These are phyloP conservation scores for Scaptomyza pallida DNA, from an alignment of 1,140 invertebrate genomes.

Conservation along the genomic window DNA sequence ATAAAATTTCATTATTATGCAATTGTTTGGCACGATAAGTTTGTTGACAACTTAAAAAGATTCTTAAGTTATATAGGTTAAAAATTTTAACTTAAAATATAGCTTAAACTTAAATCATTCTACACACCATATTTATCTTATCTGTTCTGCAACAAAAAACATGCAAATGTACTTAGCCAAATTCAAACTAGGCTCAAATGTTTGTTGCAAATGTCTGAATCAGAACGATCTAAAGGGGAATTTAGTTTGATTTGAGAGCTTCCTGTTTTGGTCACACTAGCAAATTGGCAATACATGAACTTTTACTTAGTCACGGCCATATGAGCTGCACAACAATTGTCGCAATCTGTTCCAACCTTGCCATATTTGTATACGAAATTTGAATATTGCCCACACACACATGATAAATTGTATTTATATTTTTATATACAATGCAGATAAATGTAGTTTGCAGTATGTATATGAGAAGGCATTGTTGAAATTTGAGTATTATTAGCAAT, in stretches of 20 bases:
- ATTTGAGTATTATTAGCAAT: constrained; percentile 80
- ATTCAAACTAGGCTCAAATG: not conserved
- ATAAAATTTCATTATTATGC: no score
- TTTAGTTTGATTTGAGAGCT: constrained; percentile 10
- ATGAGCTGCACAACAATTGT: constrained; percentile 40
- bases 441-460: constrained; percentile 22
- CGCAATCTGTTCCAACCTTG: constrained; percentile 43
- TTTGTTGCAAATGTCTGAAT: constrained; percentile 10
- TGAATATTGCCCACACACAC: constrained; percentile 39
- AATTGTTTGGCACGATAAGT: no score
- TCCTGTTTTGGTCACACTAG: constrained; percentile 31
- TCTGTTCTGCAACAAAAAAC: no score
- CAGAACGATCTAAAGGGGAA: constrained; percentile 4
- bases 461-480: constrained; percentile 51
- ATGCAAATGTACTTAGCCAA: no score
- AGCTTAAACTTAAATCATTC: no score
- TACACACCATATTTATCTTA: no score
- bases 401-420: constrained; percentile 3
- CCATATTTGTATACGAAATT: constrained; percentile 43
- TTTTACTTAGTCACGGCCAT: constrained; percentile 41
- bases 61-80: no score
- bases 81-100: no score
- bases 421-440: not conserved
- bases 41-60: no score
- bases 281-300: constrained; percentile 28